A percentile compares a stretch with the other conserved stretches of the same genome.
Conservation (phyloP, 1,140 invertebrate species). For the Ceratosolen fusciceps region DNA sequence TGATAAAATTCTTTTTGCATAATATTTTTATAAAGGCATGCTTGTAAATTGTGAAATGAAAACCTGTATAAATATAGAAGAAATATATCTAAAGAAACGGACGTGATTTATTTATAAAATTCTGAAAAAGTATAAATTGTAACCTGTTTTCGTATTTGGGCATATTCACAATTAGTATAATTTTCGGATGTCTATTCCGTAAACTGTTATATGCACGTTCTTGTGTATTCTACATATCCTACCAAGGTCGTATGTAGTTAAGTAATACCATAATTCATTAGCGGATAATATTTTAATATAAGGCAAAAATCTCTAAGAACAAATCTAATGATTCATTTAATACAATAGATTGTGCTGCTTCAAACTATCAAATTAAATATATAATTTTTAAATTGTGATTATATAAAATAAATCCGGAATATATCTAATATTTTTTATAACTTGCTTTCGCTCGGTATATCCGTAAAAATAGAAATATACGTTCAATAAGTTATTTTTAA, state of each 20-base stretch:
- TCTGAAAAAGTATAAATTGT: conserved; percentile 45
- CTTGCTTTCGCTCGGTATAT: too few relatives aligned
- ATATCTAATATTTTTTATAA: too few relatives aligned
- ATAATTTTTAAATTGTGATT: not conserved
- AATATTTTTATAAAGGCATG: not conserved
- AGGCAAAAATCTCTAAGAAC: not conserved
- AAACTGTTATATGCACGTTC: not conserved
- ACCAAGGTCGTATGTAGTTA: conserved; percentile 17
- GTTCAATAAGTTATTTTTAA: not conserved
- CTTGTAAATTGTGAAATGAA: not conserved
- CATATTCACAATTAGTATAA: conserved; percentile 37
- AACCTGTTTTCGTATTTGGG: conserved; percentile 43
- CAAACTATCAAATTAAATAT: not conserved
- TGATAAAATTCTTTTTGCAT: not conserved
- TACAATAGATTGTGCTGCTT: not conserved
- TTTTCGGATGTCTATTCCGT: conserved; percentile 40
- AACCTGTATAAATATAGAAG: not conserved
- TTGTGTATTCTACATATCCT: conserved; percentile 2
- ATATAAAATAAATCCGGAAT: too few relatives aligned
- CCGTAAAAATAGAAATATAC: too few relatives aligned
- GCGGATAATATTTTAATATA: not conserved
- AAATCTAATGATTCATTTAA: not conserved
- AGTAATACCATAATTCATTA: conserved; percentile 37
- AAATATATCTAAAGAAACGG: conserved; percentile 32
- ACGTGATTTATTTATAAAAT: conserved; percentile 23